Conservation (phyloP, 2,797 vertebrate species). For the Rhodeus uyekii region DNA sequence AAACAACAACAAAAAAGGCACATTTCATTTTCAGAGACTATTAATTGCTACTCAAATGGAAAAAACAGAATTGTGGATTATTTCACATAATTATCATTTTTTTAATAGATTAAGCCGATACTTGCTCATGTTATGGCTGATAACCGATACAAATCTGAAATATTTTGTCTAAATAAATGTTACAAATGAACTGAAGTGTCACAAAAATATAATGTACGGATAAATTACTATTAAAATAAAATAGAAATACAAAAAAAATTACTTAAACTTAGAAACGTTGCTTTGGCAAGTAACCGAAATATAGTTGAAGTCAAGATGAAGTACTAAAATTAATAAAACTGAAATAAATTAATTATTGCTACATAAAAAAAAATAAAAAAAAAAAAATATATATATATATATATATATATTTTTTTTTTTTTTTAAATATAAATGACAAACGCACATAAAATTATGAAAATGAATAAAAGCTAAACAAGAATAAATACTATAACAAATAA, state of each 20-base stretch:
- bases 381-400: too few relatives aligned
- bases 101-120: too few relatives aligned
- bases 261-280: not conserved
- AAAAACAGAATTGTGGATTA: not conserved
- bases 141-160: not conserved
- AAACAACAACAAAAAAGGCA: not conserved
- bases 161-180: not conserved
- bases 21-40: not conserved
- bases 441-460: not conserved
- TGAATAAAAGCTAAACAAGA: not conserved
- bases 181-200: not conserved
- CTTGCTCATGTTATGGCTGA: too few relatives aligned
- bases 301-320: not conserved
- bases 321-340: not conserved
- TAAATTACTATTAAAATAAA: not conserved
- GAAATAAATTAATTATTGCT: too few relatives aligned
- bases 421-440: not conserved
- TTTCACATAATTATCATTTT: not conserved
- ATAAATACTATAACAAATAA: not conserved
- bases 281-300: not conserved
- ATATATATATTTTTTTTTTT: too few relatives aligned
- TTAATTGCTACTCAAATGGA: not conserved
- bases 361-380: not conserved
- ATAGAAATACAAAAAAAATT: not conserved
- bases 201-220: too few relatives aligned